These are phyloP conservation scores for Diadumene lineata DNA, from an alignment of 92 coral and sea anemone genomes.

Conservation along the genomic window DNA sequence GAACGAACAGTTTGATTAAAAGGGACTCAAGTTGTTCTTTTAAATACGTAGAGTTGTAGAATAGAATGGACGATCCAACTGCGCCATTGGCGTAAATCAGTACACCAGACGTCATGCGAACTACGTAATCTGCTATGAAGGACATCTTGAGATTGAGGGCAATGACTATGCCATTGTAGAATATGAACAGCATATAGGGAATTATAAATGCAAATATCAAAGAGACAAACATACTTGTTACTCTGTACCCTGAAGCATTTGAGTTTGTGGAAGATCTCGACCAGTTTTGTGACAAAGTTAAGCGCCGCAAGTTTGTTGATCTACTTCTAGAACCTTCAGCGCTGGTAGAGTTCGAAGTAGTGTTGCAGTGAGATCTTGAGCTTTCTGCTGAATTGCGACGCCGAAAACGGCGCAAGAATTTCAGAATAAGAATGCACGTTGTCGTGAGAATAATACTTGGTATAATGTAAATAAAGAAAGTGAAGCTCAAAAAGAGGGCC, in stretches of 20 bases:
- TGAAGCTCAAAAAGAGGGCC: not conserved
- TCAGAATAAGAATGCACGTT: constrained; percentile 1
- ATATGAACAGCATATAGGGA: constrained; percentile 2
- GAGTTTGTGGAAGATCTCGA: too few species aligned
- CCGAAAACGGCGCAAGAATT: not conserved
- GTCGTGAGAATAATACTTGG: constrained; percentile 5
- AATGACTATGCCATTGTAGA: not conserved
- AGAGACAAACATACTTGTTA: constrained; percentile 6
- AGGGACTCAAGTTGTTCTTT: too few species aligned
- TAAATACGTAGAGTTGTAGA: not conserved
- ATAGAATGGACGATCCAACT: not conserved
- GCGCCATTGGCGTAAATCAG: not conserved
- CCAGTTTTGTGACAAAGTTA: too few species aligned
- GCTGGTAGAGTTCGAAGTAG: not conserved
- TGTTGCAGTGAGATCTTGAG: too few species aligned
- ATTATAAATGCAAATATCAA: constrained; percentile 21
- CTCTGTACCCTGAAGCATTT: not conserved
- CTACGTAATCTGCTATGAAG: not conserved
- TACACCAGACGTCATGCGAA: not conserved
- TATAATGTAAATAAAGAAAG: not conserved
- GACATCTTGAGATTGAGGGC: not conserved
- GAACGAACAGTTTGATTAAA: too few species aligned
- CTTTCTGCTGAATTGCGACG: constrained; percentile 2
- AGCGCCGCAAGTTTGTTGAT: too few species aligned
- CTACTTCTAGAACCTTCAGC: too few species aligned